Base-by-base conservation (phyloP, 2,113 vertebrate genomes). In the Solea senegalensis region DNA sequence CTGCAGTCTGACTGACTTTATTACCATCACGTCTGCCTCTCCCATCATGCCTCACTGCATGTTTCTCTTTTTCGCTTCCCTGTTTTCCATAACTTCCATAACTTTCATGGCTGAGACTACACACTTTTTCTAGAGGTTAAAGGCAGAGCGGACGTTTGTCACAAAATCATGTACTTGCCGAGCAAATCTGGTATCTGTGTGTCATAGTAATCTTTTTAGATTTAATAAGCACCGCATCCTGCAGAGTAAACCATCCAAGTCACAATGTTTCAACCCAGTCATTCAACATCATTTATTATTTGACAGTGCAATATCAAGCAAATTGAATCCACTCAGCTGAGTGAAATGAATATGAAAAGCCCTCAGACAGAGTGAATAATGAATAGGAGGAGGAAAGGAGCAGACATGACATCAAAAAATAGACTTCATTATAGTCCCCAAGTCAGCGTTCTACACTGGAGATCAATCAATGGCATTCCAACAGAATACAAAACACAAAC, bases 1-100 rank as follows among this genome's bases (percentile, higher is more conserved):
- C 57, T 66, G 58, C 55, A 86, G 87, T 90, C 86, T 66, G 21
- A 15, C 75, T 87, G 21, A 15, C 75, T 87, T 85, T 79, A 74
- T 91, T 88, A 83, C 0, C 64, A 60, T 89, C 86, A 84, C 61
- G 40, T 50, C 57, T 50, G 60, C 73, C 62, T 73, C 61, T 76
- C 28, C 62, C 15, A 3, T 78, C 50, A 53, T 78, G 63, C 68
- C 39, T 60, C 49, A 64, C 44, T 49, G 43, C 48, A 11, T 34
- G 11, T 62, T 52, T 49, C 13, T 57, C 55, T 53, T 65, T 73
- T 65, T 71, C 44, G 27, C 13, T 72, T 74, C 57, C 55, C 44
- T 65, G 34, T 61, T 55, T 34, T 34, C 21, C 34, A 27, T n/a
- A 69, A 12, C 65, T 76, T 48, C 63, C 58, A 34, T 34, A 34